These are phyloP conservation scores for Orientallactaga bullata DNA, from an alignment of 2,113 vertebrate species.

Conservation along the genomic window DNA sequence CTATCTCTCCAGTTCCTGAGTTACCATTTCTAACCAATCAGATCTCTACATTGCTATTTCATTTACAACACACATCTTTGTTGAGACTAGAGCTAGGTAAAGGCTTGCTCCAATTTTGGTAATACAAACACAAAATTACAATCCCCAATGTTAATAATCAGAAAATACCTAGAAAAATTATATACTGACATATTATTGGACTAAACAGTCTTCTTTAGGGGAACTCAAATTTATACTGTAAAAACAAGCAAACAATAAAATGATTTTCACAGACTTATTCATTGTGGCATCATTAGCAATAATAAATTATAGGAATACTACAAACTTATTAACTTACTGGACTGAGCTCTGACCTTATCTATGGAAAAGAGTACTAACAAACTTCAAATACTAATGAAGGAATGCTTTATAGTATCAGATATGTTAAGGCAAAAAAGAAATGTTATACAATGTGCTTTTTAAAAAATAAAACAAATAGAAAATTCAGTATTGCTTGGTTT, in stretches of 20 bases:
- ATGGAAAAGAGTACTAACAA: background rate
- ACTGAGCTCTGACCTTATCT: background rate
- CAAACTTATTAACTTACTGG: background rate
- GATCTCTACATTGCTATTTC: background rate
- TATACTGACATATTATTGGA: background rate
- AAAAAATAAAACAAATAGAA: background rate
- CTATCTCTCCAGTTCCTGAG: too few relatives aligned
- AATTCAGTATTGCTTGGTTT: slow-evolving; percentile 11
- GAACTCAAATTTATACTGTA: background rate
- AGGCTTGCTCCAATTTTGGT: background rate
- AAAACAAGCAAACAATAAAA: background rate
- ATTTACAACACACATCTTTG: background rate
- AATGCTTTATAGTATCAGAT: background rate
- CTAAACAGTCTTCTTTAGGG: background rate
- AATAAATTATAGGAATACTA: background rate
- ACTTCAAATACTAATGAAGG: background rate
- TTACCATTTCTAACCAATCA: background rate
- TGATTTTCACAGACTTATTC: background rate
- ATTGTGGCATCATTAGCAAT: background rate
- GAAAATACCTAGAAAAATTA: background rate
- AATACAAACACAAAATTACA: background rate
- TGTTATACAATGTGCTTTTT: background rate
- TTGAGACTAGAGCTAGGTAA: background rate
- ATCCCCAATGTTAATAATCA: background rate
- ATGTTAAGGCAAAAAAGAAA: background rate